Evolutionary conservation across 2,113 vertebrate species (phyloP).

Genomic region (Physeter macrocephalus): DNA sequence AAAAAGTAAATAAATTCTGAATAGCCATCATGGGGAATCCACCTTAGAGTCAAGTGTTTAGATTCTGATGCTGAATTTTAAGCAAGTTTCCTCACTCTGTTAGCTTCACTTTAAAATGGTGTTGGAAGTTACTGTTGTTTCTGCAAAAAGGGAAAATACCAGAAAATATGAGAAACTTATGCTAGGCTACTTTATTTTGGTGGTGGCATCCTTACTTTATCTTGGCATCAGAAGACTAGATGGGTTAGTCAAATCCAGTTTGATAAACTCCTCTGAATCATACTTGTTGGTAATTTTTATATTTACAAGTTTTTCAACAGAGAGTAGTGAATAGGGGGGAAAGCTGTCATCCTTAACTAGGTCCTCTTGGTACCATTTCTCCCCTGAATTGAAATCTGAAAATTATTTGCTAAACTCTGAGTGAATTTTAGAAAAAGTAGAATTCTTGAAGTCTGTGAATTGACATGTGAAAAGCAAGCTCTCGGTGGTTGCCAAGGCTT

Average conservation of each 20-base stretch:
- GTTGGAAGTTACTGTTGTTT: background rate
- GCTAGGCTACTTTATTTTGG: background rate
- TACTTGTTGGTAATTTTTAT: background rate
- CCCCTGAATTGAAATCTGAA: background rate
- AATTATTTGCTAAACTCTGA: background rate
- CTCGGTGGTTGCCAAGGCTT: background rate
- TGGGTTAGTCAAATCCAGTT: background rate
- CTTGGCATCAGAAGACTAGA: background rate
- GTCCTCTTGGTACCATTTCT: background rate
- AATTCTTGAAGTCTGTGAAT: background rate
- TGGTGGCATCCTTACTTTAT: background rate
- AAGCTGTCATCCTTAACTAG: background rate
- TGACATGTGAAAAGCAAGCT: background rate
- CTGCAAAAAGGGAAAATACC: background rate
- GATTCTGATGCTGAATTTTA: background rate
- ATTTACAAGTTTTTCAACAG: background rate
- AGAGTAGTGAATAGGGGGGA: background rate
- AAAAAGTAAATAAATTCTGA: background rate
- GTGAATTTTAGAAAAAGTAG: background rate
- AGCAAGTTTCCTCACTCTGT: background rate
- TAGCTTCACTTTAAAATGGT: background rate
- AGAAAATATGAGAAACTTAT: background rate
- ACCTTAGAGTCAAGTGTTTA: background rate
- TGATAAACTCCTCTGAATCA: background rate
- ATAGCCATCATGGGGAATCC: background rate